Base-by-base conservation (phyloP, 2,797 vertebrate species). In the Eurystomus glaucurus region DNA sequence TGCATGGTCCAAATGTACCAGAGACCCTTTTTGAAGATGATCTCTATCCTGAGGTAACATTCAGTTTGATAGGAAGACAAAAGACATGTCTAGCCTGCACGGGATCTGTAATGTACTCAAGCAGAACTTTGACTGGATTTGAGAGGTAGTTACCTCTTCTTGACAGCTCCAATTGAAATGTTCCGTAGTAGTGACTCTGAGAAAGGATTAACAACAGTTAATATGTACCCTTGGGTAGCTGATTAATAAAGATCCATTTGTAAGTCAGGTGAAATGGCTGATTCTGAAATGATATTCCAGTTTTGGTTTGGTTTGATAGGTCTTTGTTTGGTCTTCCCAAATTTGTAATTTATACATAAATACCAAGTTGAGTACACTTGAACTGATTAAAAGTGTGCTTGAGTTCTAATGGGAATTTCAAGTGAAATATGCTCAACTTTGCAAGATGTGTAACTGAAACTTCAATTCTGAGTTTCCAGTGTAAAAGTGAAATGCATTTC, bases 1-100 rank as follows among this genome's bases (percentile, higher is more conserved):
- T 33, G 52, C 7, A 0, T 11, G 1, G 16, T 31, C 45, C 31
- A 10, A 4, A 7, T 10, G n/a, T n/a, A 29, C 22, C 23, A 65
- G 62, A 6, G 54, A 23, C 0, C 7, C 45, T 45, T 37, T 64
- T 10, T 13, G 58, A 14, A 66, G 51, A 35, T 68, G 16, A 14
- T 15, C 41, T 39, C 14, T 31, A 14, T 37, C 15, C 45, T 48
- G 35, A 79, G 55, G 20, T 89, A 28, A 41, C 5, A 0, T 13
- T 77, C 60, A 33, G 25, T 39, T 86, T 2, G 2, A 11, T 31
- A 31, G 43, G 51, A 91, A 78, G n/a, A 43, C 17, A 31, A 35
- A 65, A 64, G 37, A 76, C 50, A 8, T 57, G 0, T 69, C 15
- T 62, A 46, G 35, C 29, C 74, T 82, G 5, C 14, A 13, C 22